Percentiles rank a stretch among this genome's conserved stretches.
Evolutionary conservation across 2,888 invertebrate species (phyloP).

Genomic region (Willowsia nigromaculata): DNA sequence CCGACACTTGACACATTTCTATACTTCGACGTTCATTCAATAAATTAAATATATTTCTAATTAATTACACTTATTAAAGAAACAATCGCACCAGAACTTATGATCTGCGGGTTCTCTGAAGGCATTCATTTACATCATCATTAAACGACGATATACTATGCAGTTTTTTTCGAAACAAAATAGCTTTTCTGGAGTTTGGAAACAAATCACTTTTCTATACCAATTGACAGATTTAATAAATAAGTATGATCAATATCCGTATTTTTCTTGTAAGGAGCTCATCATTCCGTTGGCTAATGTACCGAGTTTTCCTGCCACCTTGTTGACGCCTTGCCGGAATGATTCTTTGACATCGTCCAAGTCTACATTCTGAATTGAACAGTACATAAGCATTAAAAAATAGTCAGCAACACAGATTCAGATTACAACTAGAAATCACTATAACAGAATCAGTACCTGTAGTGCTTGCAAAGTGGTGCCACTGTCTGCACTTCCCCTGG

Average conservation of each 20-base stretch:
- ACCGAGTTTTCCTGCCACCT: slow-evolving; percentile 97
- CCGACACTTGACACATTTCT: not conserved
- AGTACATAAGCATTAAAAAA: no score
- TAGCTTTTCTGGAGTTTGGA: not conserved
- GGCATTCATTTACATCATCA: not conserved
- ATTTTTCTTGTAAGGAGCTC: slow-evolving; percentile 91
- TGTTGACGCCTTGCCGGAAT: slow-evolving; percentile 96
- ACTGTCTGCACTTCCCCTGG: not conserved
- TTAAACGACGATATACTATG: not conserved
- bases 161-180: not conserved
- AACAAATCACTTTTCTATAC: not conserved
- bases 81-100: not conserved
- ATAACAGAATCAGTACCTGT: no score
- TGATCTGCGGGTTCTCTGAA: not conserved
- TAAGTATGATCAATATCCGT: slow-evolving; percentile 75
- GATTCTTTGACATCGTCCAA: slow-evolving; percentile 98
- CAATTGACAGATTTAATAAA: not conserved
- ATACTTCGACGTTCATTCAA: not conserved
- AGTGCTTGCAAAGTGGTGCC: slow-evolving; percentile 51
- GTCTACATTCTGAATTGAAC: slow-evolving; percentile 83
- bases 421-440: no score
- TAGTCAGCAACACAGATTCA: no score
- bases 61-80: not conserved
- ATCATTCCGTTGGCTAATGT: slow-evolving; percentile 96
- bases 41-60: not conserved